Evolutionary conservation across 2,113 vertebrate genomes (phyloP).

Genomic region (Gila orcuttii): DNA sequence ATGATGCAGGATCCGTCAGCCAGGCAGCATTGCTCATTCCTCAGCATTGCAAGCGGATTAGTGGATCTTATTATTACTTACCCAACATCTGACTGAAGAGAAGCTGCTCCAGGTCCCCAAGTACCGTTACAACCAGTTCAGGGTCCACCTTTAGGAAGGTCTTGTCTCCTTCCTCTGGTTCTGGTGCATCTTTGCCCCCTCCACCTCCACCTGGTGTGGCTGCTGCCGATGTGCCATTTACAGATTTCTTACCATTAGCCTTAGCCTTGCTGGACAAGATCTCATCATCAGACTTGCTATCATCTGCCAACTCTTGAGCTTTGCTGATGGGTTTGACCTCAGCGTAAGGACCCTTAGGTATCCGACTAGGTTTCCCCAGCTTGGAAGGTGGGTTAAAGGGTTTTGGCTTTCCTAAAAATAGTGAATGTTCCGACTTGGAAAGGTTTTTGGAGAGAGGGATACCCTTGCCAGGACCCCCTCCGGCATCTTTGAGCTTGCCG

Average conservation of each 20-base stretch:
- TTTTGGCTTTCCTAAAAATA: slow-evolving; percentile 86
- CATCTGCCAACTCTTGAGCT: slow-evolving; percentile 77
- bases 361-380: slow-evolving; percentile 86
- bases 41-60: slow-evolving; percentile 4
- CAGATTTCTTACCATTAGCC: slow-evolving; percentile 67
- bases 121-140: slow-evolving; percentile 94
- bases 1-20: neutral
- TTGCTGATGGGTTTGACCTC: slow-evolving; percentile 96
- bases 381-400: slow-evolving; percentile 74
- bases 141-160: slow-evolving; percentile 95
- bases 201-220: slow-evolving; percentile 59
- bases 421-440: slow-evolving; percentile 92
- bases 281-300: slow-evolving; percentile 79
- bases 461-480: slow-evolving; percentile 60
- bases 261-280: slow-evolving; percentile 81
- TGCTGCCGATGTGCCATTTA: slow-evolving; percentile 61
- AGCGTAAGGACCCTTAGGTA: slow-evolving; percentile 90
- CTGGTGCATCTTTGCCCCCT: slow-evolving; percentile 28
- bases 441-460: slow-evolving; percentile 82
- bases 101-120: slow-evolving; percentile 96
- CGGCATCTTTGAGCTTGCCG: slow-evolving; percentile 64
- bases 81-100: slow-evolving; percentile 97
- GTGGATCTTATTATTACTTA: slow-evolving; percentile 73
- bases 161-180: slow-evolving; percentile 80
- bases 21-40: slow-evolving; percentile 37